Base-by-base conservation (phyloP, 2,113 vertebrate genomes). In the Silurus asotus region DNA sequence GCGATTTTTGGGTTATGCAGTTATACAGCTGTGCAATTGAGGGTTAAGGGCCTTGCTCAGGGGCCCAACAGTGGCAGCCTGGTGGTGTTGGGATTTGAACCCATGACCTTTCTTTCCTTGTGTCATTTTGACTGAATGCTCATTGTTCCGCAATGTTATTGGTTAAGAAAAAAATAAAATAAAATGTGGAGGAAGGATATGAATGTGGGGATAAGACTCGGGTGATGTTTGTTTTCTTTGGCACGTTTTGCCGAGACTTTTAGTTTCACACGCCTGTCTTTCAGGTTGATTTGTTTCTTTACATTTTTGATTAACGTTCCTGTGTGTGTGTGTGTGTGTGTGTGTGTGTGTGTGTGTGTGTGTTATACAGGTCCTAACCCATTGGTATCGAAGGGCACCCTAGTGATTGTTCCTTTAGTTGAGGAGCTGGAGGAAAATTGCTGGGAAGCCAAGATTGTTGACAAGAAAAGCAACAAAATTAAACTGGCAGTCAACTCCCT, bases 311-410 rank as follows among this genome's bases (percentile, higher is more conserved):
- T 70, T 51, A 75, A 51, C 9, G 14, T 53, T 53, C 10, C 5
- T 53, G 28, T 37, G 28, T 37, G 55, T 19, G 59, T 62, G 59
- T 62, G 59, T 25, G 23, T 65, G n/a, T 25, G 20, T 25, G n/a
- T n/a, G 23, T 51, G 48, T 51, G 48, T 76, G 45, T 77, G 23
- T 77, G 49, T 77, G 45, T 84, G 8, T 81, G 10, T 88, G 14
- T 85, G 19, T 86, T 23, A 53, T 75, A 65, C 79, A 98, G 97
- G 97, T 81, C 88, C 93, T 48, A 92, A 91, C 59, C 96, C 96
- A 0, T 88, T 95, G 72, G 94, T 96, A 82, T 95, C 96, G 56
- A 98, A 97, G 91, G 95, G 95, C 61, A 97, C 97, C 1, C 96
- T 96, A 11, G 88, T 97, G 89, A 95, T 96, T 86, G 91, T 97